A percentile compares a stretch with the other conserved stretches of the same genome.
phyloP scores from a whole-genome alignment of 2,888 invertebrate genomes.

The Sepioteuthis lessoniana region DNA sequence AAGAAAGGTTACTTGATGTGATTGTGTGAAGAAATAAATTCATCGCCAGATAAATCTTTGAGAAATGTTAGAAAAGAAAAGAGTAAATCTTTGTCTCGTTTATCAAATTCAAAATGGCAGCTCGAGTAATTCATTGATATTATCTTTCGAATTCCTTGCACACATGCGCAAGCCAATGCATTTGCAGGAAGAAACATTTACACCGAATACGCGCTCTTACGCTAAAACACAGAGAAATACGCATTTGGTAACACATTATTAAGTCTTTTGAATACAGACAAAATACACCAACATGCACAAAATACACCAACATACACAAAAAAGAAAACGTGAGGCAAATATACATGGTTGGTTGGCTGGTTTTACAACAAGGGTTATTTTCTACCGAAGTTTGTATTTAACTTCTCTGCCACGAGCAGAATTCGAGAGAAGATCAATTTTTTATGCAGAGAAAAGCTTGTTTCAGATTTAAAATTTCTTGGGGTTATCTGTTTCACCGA shows the following conservation, averaged over 20 bases:
- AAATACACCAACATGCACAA: not conserved
- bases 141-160: not conserved
- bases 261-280: not conserved
- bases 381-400: too few relatives aligned
- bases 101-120: slow-evolving; percentile 23
- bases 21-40: not conserved
- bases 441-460: too few relatives aligned
- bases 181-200: not conserved
- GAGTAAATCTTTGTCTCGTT: not conserved
- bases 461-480: too few relatives aligned
- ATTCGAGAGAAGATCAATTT: too few relatives aligned
- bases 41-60: not conserved
- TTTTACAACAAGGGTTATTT: too few relatives aligned
- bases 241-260: not conserved
- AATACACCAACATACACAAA: not conserved
- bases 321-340: too few relatives aligned
- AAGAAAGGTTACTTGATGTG: not conserved
- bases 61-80: not conserved
- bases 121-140: not conserved
- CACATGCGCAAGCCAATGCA: not conserved
- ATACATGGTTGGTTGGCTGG: too few relatives aligned
- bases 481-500: too few relatives aligned
- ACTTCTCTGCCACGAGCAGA: too few relatives aligned
- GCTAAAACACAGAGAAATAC: not conserved
- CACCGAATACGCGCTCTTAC: not conserved